Evolutionary conservation across 2,797 vertebrate species (phyloP), one percentile per base, ranked within the genome.

Genomic region (Crax fasciolata): DNA sequence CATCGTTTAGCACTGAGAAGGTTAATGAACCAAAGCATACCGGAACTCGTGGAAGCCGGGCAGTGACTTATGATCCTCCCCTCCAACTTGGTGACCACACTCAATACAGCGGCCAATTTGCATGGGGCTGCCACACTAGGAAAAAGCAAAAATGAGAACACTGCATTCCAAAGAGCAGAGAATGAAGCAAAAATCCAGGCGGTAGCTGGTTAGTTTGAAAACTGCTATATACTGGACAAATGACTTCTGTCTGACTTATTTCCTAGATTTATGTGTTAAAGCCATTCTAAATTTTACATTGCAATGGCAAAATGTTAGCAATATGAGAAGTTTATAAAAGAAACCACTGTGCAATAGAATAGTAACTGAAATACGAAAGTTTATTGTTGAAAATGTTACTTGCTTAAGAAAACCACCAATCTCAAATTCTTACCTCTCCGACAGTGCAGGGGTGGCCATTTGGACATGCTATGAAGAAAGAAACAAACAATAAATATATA

Each of bases 401-500:
- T 75, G 68, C n/a, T 75, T 67, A 11, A 85, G 85, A 44, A 10
- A 14, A 44, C 39, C 35, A 35, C 18, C 57, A 28, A 12, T 17
- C 25, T 19, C 71, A 57, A 59, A 71, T 67, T 95, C 98, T 96
- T 97, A 99, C 99, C 98, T 99, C 99, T 93, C 99, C 99, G 65
- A 99, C 97, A n/a, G 98, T 93, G 84, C 98, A 99, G 4, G 97
- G 98, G 90, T 99, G 99, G 76, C 98, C 99, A 4, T 99, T 99
- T 75, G 97, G 97, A 98, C 99, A 99, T 7, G 0, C 99, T 99
- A 90, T 32, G 8, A 94, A 48, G 49, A 76, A 73, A 55, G 51
- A 93, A 46, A 68, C 93, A 96, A 59, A 72, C 84, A 63, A 12
- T 70, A 15, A 32, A 38, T 28, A 28, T 79, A 11, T 18, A 25